Percentiles rank a stretch among this genome's conserved stretches.
phyloP scores from a whole-genome alignment of 2,113 vertebrate genomes.

The Thamnophis sirtalis region DNA sequence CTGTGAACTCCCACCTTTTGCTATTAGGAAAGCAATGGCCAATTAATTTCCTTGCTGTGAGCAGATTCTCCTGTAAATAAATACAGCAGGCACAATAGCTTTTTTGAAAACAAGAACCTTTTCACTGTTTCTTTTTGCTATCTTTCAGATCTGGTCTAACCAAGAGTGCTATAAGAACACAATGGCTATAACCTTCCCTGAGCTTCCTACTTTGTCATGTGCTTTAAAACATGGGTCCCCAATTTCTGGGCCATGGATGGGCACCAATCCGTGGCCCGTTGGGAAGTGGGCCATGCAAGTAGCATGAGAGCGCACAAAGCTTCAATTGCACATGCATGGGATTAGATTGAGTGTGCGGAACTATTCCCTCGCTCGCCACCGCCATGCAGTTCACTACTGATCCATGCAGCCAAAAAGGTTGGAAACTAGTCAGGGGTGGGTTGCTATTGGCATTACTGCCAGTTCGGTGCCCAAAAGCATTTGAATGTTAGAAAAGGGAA shows the following conservation, averaged over 20 bases:
- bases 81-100: background rate
- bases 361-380: background rate
- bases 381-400: background rate
- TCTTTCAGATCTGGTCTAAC: background rate
- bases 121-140: background rate
- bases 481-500: too few species aligned
- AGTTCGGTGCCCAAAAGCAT: too few species aligned
- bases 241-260: background rate
- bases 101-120: background rate
- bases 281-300: background rate
- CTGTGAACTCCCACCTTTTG: background rate
- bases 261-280: too few species aligned
- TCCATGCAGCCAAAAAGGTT: background rate
- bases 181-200: background rate
- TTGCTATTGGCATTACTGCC: too few species aligned
- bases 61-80: background rate
- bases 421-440: too few species aligned
- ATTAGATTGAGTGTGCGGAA: background rate
- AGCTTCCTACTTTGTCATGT: background rate
- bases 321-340: background rate
- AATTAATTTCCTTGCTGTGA: background rate
- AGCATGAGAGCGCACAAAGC: background rate
- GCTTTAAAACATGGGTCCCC: background rate
- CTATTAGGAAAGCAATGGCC: background rate
- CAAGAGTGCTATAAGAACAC: background rate